Conservation (phyloP, 1,140 invertebrate species). For the Drosophila erecta region DNA sequence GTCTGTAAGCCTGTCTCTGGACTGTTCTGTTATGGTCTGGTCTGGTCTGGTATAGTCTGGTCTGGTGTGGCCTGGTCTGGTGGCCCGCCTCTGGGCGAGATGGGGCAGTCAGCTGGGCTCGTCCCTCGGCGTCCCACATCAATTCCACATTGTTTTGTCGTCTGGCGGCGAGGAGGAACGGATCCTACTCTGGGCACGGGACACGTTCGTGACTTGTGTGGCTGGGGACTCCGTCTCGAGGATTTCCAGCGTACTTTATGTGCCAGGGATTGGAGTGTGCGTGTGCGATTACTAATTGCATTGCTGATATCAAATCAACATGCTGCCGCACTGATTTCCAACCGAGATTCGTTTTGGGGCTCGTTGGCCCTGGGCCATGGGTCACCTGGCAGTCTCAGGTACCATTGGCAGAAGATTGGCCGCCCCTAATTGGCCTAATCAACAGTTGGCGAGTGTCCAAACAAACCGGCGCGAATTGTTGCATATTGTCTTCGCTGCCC, state of each 20-base stretch:
- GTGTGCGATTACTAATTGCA: constrained; percentile 62
- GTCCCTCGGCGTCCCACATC: constrained; percentile 25
- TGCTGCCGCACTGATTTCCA: constrained; percentile 51
- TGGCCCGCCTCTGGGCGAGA: background rate
- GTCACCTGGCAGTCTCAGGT: background rate
- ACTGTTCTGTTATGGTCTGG: too few relatives aligned
- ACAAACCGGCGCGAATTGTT: constrained; percentile 36
- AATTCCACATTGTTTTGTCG: constrained; percentile 51
- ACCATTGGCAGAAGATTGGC: background rate
- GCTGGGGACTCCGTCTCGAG: background rate
- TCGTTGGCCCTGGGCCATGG: background rate
- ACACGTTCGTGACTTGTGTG: constrained; percentile 25
- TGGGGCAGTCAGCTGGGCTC: background rate
- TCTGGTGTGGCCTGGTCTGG: too few relatives aligned
- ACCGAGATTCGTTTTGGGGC: background rate
- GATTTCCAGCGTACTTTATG: background rate
- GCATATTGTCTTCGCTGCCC: constrained; percentile 13
- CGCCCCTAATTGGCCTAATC: constrained; percentile 40
- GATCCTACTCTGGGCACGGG: background rate
- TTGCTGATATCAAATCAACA: constrained; percentile 63
- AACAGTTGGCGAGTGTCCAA: constrained; percentile 28
- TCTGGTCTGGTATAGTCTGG: too few relatives aligned
- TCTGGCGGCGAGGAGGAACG: background rate
- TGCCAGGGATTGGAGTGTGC: constrained; percentile 18
- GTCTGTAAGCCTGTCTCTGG: constrained; percentile 12